Percentiles rank a stretch among this genome's conserved stretches.
phyloP scores from a whole-genome alignment of 2,113 vertebrate species.

The Otus sunia region DNA sequence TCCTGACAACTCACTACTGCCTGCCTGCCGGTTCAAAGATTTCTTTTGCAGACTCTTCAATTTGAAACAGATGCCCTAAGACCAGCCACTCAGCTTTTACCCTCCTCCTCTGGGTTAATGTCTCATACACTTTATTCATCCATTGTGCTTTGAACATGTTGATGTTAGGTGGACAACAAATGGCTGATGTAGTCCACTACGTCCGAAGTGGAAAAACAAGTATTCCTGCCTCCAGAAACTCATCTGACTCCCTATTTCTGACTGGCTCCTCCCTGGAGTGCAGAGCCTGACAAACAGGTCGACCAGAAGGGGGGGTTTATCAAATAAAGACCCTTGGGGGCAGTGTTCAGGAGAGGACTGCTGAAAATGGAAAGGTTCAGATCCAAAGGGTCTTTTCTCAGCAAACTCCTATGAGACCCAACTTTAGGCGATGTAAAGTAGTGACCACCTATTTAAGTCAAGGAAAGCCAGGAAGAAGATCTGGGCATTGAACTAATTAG shows the following conservation, averaged over 20 bases:
- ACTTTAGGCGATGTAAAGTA: background rate
- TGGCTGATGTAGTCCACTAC: background rate
- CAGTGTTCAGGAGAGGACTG: background rate
- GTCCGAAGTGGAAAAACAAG: background rate
- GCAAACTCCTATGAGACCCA: background rate
- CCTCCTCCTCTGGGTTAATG: background rate
- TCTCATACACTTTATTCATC: background rate
- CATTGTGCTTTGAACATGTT: background rate
- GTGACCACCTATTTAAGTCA: background rate
- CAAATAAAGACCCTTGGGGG: background rate
- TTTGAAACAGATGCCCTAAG: background rate
- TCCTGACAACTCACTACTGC: background rate
- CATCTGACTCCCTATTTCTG: background rate
- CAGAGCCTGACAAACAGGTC: background rate
- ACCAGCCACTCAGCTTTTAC: background rate
- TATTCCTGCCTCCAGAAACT: background rate
- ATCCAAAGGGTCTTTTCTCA: background rate
- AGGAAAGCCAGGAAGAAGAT: background rate
- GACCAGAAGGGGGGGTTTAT: background rate
- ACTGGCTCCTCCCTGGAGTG: background rate
- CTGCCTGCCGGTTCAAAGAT: background rate
- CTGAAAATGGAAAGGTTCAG: background rate
- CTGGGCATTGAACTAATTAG: background rate
- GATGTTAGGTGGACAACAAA: background rate
- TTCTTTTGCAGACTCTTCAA: background rate